Percentiles rank a stretch among this genome's conserved stretches.
These are phyloP conservation scores for Nanger granti DNA, from an alignment of 2,113 vertebrate genomes.

Conservation along the genomic window DNA sequence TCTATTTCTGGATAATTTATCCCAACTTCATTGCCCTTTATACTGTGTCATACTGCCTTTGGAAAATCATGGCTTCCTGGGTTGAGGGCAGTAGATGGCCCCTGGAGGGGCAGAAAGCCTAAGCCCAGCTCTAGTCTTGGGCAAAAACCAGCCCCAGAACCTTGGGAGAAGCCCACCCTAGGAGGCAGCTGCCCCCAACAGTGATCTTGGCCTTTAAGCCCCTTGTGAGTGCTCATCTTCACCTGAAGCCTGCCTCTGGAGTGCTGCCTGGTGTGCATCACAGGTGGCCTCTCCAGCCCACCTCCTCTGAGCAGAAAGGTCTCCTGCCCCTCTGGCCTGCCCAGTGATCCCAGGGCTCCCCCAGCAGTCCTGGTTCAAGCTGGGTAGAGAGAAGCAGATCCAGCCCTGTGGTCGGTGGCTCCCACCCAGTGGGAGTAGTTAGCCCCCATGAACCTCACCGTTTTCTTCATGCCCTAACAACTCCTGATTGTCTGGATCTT, in stretches of 20 bases:
- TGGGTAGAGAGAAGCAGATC: background rate
- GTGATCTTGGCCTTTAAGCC: too few species aligned
- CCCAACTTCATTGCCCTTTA: background rate
- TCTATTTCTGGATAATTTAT: background rate
- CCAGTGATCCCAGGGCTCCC: background rate
- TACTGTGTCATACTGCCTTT: background rate
- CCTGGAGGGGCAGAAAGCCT: background rate
- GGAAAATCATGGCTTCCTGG: background rate
- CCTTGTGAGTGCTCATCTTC: background rate
- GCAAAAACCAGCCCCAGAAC: background rate
- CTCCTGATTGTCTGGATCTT: background rate
- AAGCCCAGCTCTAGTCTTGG: background rate
- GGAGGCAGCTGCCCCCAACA: background rate
- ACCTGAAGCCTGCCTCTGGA: background rate
- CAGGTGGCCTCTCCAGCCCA: background rate
- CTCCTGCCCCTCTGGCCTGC: background rate
- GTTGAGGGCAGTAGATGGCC: background rate
- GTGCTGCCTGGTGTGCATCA: background rate
- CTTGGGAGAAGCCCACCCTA: background rate
- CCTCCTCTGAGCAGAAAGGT: background rate
- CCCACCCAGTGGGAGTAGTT: fast-evolving
- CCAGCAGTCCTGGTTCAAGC: background rate
- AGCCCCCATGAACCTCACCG: background rate
- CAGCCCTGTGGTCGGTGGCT: background rate
- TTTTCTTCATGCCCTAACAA: background rate